Evolutionary conservation across 2,797 vertebrate species (phyloP), one percentile per base, ranked within the genome.

Genomic region (Miichthys miiuy): DNA sequence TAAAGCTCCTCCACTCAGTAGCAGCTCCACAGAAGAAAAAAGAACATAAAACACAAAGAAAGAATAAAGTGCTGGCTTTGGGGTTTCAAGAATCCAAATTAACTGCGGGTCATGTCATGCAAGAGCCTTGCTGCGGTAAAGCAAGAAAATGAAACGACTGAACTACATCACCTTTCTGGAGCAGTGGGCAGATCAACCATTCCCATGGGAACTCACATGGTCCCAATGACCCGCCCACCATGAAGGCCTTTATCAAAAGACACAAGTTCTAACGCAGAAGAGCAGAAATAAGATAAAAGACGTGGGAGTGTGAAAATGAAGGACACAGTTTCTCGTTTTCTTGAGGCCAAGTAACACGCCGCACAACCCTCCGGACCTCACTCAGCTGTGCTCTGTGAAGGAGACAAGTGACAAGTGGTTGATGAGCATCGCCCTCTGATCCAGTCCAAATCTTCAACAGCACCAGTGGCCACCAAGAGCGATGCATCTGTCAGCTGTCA

Each of bases 91-190:
- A 91, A 90, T 92, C 84, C 89, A 94, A 91, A 94, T 94, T 92
- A 94, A 92, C 86, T 88, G 81, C 73, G 92, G 91, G 91, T 93
- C 90, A 93, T 85, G 89, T 93, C 86, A 87, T 80, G 79, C 56
- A 74, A 87, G 83, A 87, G 79, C 70, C 79, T 68, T 47, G 83
- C 84, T 70, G 68, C 18, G 65, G 84, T 77, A 85, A 88, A 89
- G 84, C 74, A 57, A 77, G 73, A 80, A 89, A 85, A 89, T 54
- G 73, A 80, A 90, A 80, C 27, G 50, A 51, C 81, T 88, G 86
- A 91, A 86, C 84, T 63, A 74, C 90, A 82, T 88, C 84, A 84
- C 82, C 85, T 92, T 86, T 91, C 87, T 71, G 79, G 71, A 72
- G 92, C 84, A 81, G 77, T 79, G 87, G 83, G 87, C 77, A 77